Conservation (phyloP, 37 sponge, comb jelly and placozoan species). For the Theonella swinhoei region DNA sequence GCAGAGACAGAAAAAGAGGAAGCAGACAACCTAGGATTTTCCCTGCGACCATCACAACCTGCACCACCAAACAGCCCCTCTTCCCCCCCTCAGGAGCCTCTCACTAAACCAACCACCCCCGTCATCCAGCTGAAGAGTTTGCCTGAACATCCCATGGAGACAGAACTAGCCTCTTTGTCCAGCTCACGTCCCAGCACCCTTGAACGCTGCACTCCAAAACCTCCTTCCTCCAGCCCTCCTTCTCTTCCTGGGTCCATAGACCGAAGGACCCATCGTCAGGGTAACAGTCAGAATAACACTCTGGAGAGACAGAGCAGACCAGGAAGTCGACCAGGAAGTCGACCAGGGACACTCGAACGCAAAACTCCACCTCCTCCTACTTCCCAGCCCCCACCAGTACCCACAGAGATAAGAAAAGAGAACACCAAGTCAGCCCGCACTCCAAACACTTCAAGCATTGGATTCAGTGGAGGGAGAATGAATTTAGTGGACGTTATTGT, state of each 20-base stretch:
- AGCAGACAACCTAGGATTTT: no score
- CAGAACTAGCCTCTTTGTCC: no score
- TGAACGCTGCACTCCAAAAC: background rate
- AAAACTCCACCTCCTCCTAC: background rate
- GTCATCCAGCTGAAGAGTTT: background rate
- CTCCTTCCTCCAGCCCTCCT: background rate
- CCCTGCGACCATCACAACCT: no score
- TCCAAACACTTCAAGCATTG: background rate
- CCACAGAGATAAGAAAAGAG: background rate
- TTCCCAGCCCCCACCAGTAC: background rate
- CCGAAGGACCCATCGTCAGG: background rate
- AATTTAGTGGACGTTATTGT: background rate
- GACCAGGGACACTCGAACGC: background rate
- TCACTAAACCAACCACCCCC: background rate
- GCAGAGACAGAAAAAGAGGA: background rate
- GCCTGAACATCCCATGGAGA: no score
- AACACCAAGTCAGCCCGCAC: background rate
- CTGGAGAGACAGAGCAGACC: background rate
- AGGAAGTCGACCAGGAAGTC: background rate
- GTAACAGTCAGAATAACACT: background rate
- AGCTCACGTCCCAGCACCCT: background rate
- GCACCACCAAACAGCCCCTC: no score
- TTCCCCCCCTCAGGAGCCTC: background rate
- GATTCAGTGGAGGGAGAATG: background rate
- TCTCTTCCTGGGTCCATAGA: background rate